Base-by-base conservation (phyloP, 2,888 invertebrate species). In the Teleogryllus oceanicus region DNA sequence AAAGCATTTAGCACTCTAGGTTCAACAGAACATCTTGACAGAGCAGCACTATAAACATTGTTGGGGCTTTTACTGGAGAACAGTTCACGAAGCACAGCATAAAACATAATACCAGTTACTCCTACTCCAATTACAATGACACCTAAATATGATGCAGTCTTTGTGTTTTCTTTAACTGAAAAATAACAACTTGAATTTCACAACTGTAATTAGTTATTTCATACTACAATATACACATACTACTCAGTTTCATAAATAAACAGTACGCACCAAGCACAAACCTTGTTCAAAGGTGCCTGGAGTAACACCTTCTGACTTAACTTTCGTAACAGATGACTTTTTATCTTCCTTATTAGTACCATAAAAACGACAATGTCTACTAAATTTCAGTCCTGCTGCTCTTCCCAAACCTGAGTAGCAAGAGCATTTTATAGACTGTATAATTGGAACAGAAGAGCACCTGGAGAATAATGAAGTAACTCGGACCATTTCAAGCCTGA, bases 11-110 rank as follows among this genome's bases (percentile, higher is more conserved):
- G 90, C 1, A 97, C 90, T 85, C 93, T 89, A 10, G 92, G 89
- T 88, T 96, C 93, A 84, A 92, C 90, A 83, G 92, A 91, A 84
- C 96, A 95, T 84, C 91, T 89, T 81, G 94, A 92, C 24, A 94
- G 88, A 2, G 97, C 94, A 84, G 91, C 90, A 21, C 93, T 91
- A 86, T 96, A 97, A 81, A 97, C 91, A 84, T 92, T 94, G 87
- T 94, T 95, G 0, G 96, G 93, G 86, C 96, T 97, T 83, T 93
- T 93, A 82, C 93, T 92, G 2, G 97, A 96, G 87, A 97, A 96
- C 49, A 98, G 87, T 87, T 97, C 97, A 82, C 91, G 90, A 84
- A 95, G 94, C 81, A 97, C 92, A 79, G 94, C 92, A 86, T 93
- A 97, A 85, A 96, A 93, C 86, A 97, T 92, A 3, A 94, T 88